Evolutionary conservation across 92 coral and sea anemone species (phyloP), one percentile per base, ranked within the genome.

Genomic region (Scolanthus callimorphus): DNA sequence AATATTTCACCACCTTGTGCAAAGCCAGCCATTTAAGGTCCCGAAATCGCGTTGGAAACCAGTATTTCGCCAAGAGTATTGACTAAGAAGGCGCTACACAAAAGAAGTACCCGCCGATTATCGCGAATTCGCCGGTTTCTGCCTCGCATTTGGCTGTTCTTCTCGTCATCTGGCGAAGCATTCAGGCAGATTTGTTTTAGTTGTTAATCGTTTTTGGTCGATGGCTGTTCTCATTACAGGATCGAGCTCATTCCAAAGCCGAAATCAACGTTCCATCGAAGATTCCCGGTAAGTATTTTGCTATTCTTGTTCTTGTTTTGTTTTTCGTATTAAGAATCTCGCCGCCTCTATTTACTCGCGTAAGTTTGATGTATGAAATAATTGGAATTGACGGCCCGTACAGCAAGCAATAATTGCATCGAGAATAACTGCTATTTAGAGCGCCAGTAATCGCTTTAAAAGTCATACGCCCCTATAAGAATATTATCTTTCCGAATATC

Each of bases 1-100:
- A 83, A 82, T 85, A 83, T 92, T 88, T 92, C 96, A 89, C 86
- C 97, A 92, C 97, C 92, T 77, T 54, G 74, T 78, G 55, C 45
- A 53, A 74, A 78, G 66, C 72, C 62, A 73, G 61, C 48, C 65
- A 64, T 57, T 73, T 65, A 21, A 77, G 71, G 62, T 37, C 64
- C 27, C 39, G 65, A 62, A 64, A 60, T 63, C 29, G 50, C 71
- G 49, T 65, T 66, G 65, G 46, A 58, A 47, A 54, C 63, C 58
- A 39, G 65, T 26, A 41, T 48, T n/a, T 49, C 39, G 30, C 8
- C 29, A 47, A 30, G 39, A 29, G 41, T 29, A 60, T 31, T 49
- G 46, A 39, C 11, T 1, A 30, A 10, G 47, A 27, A 59, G 69
- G 46, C 19, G 49, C 25, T 47, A 48, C 11, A 20, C 0, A 60